phyloP scores from a whole-genome alignment of 1,140 invertebrate genomes.

The Leptoteleia sp. region DNA sequence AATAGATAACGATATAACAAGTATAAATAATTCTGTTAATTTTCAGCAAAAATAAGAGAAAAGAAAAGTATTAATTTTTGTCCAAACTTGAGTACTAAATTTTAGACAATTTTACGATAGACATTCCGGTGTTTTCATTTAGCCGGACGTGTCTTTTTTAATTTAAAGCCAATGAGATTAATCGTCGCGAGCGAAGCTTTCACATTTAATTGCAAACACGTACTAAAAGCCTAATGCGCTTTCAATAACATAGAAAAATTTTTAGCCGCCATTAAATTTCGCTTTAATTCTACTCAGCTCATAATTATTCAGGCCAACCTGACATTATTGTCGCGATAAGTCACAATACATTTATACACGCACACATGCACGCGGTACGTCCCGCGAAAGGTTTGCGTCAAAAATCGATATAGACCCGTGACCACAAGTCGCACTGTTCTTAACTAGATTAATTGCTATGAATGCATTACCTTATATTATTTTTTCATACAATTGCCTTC shows the following conservation, averaged over 20 bases:
- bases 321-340: conserved; percentile 48
- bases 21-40: too few relatives aligned
- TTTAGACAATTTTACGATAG: too few relatives aligned
- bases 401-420: conserved; percentile 59
- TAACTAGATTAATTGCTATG: conserved; percentile 51
- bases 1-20: too few relatives aligned
- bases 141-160: too few relatives aligned
- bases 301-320: conserved; percentile 46
- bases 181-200: conserved; percentile 16
- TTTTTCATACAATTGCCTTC: conserved; percentile 20
- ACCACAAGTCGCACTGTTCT: conserved; percentile 41
- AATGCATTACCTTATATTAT: conserved; percentile 30
- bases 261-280: conserved; percentile 58
- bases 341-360: conserved; percentile 36
- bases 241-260: conserved; percentile 51
- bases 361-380: conserved; percentile 38
- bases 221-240: conserved; percentile 47
- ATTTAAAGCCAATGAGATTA: conserved; percentile 62
- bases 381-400: conserved; percentile 36
- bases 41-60: too few relatives aligned
- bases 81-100: too few relatives aligned
- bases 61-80: too few relatives aligned
- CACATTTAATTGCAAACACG: conserved; percentile 46
- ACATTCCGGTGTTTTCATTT: too few relatives aligned
- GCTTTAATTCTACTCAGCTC: conserved; percentile 29